Conservation (phyloP, 92 coral and sea anemone genomes). For the Epizoanthus stellaris region DNA sequence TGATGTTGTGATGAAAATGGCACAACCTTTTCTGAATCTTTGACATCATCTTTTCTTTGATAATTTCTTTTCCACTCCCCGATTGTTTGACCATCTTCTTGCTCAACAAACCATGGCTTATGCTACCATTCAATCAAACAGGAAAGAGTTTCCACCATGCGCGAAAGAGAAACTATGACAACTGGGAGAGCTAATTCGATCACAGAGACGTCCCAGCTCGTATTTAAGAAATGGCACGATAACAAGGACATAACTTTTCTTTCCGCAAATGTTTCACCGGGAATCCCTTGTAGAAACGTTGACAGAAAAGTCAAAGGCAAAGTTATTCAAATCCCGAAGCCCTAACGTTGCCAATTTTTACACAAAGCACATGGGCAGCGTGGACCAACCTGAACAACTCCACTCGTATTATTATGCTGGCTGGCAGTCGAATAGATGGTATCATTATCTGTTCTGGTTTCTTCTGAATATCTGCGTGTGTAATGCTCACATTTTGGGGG, state of each 20-base stretch:
- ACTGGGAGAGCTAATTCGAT: too few relatives aligned
- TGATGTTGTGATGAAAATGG: too few relatives aligned
- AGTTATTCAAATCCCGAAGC: conserved; percentile 7
- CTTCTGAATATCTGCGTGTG: background rate
- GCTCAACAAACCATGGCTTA: too few relatives aligned
- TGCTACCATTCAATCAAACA: too few relatives aligned
- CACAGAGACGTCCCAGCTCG: too few relatives aligned
- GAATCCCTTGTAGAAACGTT: background rate
- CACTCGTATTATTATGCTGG: conserved; percentile 33
- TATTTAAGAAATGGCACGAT: conserved; percentile 6
- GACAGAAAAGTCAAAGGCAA: conserved; percentile 7
- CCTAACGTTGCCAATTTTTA: background rate
- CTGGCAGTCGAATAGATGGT: background rate
- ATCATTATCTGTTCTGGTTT: background rate
- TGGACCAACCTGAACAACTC: conserved; percentile 30
- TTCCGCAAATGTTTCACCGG: conserved; percentile 42
- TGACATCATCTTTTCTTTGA: too few relatives aligned
- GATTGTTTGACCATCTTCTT: too few relatives aligned
- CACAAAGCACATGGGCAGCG: conserved; percentile 22
- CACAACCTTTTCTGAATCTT: too few relatives aligned
- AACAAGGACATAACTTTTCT: conserved; percentile 33
- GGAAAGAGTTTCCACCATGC: too few relatives aligned
- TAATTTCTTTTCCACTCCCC: too few relatives aligned
- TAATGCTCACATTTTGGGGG: background rate
- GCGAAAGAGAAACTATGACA: too few relatives aligned